Evolutionary conservation across 2,113 vertebrate species (phyloP).

Genomic region (Dascyllus trimaculatus): DNA sequence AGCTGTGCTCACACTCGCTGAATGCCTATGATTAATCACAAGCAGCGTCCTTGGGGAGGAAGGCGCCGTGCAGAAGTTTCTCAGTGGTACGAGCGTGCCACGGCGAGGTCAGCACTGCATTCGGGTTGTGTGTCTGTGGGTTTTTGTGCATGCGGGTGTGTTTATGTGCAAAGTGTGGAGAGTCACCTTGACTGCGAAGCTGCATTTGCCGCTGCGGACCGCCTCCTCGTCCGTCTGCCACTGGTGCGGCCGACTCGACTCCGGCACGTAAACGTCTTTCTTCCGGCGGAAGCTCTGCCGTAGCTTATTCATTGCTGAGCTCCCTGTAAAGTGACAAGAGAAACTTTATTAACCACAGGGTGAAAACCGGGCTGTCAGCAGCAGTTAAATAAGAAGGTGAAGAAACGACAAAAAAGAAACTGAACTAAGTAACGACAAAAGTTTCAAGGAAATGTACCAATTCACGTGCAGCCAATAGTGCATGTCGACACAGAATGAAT

Average conservation of each 20-base stretch:
- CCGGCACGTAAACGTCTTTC: conserved; percentile 98
- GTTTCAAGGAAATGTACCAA: no score
- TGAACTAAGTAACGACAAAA: background rate
- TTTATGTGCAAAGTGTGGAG: conserved; percentile 13
- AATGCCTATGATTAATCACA: conserved; percentile 70
- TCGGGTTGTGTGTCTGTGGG: background rate
- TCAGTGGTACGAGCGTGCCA: conserved; percentile 19
- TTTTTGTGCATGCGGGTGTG: conserved; percentile 15
- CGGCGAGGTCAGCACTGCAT: conserved; percentile 5
- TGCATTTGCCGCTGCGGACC: conserved; percentile 96
- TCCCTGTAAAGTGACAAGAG: conserved; percentile 75
- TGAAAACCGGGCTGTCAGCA: conserved; percentile 13
- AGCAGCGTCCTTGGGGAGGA: conserved; percentile 42
- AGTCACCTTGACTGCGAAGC: conserved; percentile 98
- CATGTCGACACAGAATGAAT: conserved; percentile 20
- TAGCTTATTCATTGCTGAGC: conserved; percentile 97
- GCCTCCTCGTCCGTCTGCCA: conserved; percentile 99
- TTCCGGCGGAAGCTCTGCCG: conserved; percentile 99
- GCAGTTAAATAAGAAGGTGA: conserved; percentile 7
- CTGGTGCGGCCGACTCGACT: conserved; percentile 98
- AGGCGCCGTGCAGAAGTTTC: conserved; percentile 14
- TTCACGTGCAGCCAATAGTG: background rate
- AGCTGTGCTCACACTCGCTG: conserved; percentile 37
- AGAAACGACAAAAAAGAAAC: background rate
- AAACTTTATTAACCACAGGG: conserved; percentile 21